A percentile compares a stretch with the other conserved stretches of the same genome.
These are phyloP conservation scores for Dicyrtomina minuta DNA, from an alignment of 2,888 invertebrate genomes.

Conservation along the genomic window DNA sequence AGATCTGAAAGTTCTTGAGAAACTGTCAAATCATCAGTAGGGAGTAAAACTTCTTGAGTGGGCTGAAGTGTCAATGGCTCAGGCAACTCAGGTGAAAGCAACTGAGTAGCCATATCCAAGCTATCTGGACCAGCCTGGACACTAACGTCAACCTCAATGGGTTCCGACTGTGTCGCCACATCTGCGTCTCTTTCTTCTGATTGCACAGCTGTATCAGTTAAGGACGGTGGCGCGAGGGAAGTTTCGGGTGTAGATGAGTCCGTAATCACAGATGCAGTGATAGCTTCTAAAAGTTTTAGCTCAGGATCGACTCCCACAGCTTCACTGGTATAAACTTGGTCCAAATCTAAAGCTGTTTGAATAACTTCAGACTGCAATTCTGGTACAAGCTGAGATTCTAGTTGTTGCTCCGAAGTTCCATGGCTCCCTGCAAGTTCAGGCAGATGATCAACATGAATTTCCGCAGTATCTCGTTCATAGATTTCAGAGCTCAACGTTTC, in stretches of 20 bases:
- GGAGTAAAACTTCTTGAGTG: too few species aligned
- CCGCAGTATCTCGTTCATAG: not conserved
- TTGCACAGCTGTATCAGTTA: not conserved
- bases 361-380: too few species aligned
- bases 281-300: too few species aligned
- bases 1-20: not conserved
- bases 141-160: not conserved
- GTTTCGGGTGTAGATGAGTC: not conserved
- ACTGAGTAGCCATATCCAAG: not conserved
- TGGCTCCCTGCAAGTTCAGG: not conserved
- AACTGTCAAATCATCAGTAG: too few species aligned
- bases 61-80: not conserved
- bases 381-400: too few species aligned
- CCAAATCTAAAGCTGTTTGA: too few species aligned
- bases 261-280: not conserved
- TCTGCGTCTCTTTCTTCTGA: not conserved
- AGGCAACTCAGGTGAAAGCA: not conserved
- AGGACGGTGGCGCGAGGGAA: not conserved
- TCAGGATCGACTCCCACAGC: too few species aligned
- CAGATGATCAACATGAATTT: not conserved
- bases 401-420: not conserved
- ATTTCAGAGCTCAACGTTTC: not conserved
- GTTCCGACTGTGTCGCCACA: not conserved
- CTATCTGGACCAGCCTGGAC: not conserved
- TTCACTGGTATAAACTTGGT: too few species aligned